Evolutionary conservation across 2,797 vertebrate species (phyloP).

Genomic region (Notamacropus eugenii): DNA sequence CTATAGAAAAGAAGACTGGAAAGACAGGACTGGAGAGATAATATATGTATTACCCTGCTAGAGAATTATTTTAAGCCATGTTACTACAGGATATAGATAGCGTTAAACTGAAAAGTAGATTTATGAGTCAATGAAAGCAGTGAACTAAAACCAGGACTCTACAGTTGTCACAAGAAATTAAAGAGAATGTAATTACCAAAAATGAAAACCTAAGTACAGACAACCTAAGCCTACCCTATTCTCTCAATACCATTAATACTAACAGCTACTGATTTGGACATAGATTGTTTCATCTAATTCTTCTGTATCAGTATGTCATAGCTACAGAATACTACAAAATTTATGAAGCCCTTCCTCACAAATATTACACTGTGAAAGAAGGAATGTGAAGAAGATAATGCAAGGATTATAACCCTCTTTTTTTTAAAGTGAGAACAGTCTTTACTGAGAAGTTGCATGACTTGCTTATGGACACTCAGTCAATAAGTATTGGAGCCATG

Average conservation of each 20-base stretch:
- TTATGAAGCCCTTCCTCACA: background rate
- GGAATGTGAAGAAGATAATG: background rate
- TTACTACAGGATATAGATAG: background rate
- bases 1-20: background rate
- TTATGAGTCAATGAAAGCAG: background rate
- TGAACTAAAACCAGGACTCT: background rate
- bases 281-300: background rate
- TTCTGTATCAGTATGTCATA: background rate
- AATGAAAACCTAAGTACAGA: background rate
- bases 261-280: background rate
- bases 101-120: background rate
- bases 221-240: background rate
- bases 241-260: background rate
- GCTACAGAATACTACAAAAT: background rate
- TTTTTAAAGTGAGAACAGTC: background rate
- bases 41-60: background rate
- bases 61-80: background rate
- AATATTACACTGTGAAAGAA: background rate
- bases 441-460: background rate
- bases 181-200: background rate
- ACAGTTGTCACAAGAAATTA: background rate
- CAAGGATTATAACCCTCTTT: background rate
- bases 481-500: background rate
- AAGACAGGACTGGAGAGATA: background rate
- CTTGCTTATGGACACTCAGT: background rate